Evolutionary conservation across 1,140 invertebrate genomes (phyloP).

Genomic region (Drosophila rhopaloa): DNA sequence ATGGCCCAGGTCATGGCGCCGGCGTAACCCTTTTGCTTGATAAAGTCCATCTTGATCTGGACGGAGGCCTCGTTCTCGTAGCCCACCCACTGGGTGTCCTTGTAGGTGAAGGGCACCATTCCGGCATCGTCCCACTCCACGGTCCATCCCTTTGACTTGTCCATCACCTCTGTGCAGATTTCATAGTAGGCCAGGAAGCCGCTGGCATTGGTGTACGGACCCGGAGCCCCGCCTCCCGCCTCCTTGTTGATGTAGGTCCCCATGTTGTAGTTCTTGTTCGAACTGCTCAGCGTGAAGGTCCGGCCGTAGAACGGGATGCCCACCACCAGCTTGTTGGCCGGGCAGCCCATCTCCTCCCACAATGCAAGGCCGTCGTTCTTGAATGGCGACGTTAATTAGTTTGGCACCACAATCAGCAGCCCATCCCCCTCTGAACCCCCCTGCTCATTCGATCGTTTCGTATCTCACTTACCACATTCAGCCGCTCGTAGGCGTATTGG

Average conservation of each 20-base stretch:
- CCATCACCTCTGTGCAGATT: slow-evolving; percentile 91
- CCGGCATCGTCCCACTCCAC: slow-evolving; percentile 93
- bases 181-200: slow-evolving; percentile 96
- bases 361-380: slow-evolving; percentile 93
- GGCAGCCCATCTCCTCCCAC: slow-evolving; percentile 94
- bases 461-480: slow-evolving; percentile 91
- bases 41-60: slow-evolving; percentile 94
- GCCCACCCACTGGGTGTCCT: slow-evolving; percentile 95
- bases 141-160: slow-evolving; percentile 90
- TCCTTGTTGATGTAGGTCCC: slow-evolving; percentile 95
- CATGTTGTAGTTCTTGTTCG: slow-evolving; percentile 92
- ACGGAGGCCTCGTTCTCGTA: slow-evolving; percentile 90
- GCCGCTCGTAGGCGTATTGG: slow-evolving; percentile 94
- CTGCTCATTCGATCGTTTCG: not conserved
- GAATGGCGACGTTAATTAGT: slow-evolving; percentile 57
- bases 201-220: slow-evolving; percentile 92
- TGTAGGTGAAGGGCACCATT: slow-evolving; percentile 93
- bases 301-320: slow-evolving; percentile 95
- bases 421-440: not conserved
- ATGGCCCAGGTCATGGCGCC: slow-evolving; percentile 96
- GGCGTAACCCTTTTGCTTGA: slow-evolving; percentile 91
- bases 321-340: slow-evolving; percentile 94
- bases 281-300: slow-evolving; percentile 90
- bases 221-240: slow-evolving; percentile 92
- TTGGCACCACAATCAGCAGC: not conserved